Evolutionary conservation across 1,140 invertebrate species (phyloP), one percentile per base, ranked within the genome.

Genomic region (Hyles vespertilio): DNA sequence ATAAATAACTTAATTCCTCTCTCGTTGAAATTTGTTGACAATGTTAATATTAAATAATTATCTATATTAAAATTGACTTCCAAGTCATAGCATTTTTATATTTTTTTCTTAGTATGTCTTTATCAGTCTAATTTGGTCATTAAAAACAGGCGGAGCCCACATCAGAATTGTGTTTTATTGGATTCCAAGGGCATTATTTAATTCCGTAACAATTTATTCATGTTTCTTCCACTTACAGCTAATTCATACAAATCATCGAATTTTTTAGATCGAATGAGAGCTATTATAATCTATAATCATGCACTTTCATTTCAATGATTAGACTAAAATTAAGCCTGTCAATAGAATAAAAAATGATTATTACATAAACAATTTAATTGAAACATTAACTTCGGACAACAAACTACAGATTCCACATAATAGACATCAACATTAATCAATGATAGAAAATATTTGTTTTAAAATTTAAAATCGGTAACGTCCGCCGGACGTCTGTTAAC

Each of bases 331-430:
- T 80, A 86, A 86, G 83, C 80, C 84, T 85, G 81, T 88, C 82
- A 87, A 84, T 85, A 82, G 77, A 88, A 86, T 86, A 85, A 86
- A 86, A 85, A 88, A 83, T 72, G 63, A 77, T 84, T 76, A 79
- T 79, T 84, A 86, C 70, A 81, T 84, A 86, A 86, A 86, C 85
- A 84, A 81, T 84, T 84, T 81, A 82, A 84, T 85, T 74, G 74
- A 83, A 84, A 84, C 78, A 84, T 84, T 69, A 84, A 87, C 83
- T 79, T 84, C 85, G 78, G 81, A 86, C 85, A 86, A 88, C 79
- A 88, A 85, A 85, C 81, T 82, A 82, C 78, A 81, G 69, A 75
- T 79, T 83, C 60, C 76, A 80, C 78, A 78, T 74, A 80, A 84
- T 69, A 72, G 62, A 77, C 75, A 79, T 74, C 65, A 79, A 79